Evolutionary conservation across 2,888 invertebrate species (phyloP), one percentile per base, ranked within the genome.

Genomic region (Elgonia sp.): DNA sequence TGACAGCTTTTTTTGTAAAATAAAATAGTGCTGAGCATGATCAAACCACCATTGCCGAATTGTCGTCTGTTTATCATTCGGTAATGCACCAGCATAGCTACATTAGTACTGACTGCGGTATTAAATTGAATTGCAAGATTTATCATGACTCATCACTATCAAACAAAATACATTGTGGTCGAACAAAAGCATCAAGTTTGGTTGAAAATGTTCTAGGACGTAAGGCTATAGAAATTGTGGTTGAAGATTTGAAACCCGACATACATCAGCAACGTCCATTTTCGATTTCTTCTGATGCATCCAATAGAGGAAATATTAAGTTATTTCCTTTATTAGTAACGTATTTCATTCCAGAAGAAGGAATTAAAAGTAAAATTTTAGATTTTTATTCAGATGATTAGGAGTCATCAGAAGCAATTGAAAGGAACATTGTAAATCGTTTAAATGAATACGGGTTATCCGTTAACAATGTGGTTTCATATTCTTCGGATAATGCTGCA

Each of bases 401-500:
- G 60, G 86, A 86, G 18, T 65, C 65, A n/a, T 65, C 65, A 39
- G 65, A 10, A 40, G 14, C 16, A 16, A 65, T 65, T 65, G 14
- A 16, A 12, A 40, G n/a, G 39, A 9, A 60, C 10, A 9, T 60
- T 29, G 7, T 21, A 29, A 6, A 20, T 29, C 21, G 21, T 9
- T 21, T 60, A 21, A 12, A 62, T 21, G 4, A 46, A 1, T 6
- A 60, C 70, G 62, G 42, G 8, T 39, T 86, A 8, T 39, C 63
- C 14, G 29, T 82, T 12, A 3, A 46, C 40, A 60, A 75, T 40
- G 60, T 81, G 3, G 62, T 39, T 4, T 46, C 85, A 18, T 86
- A 72, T 21, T 37, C 73, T 18, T 88, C 89, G 14, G 88, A 88
- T 42, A 89, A 89, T 75, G 86, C 89, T 16, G 18, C 72, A 39